Evolutionary conservation across 2,888 invertebrate species (phyloP).

Genomic region (Rhamnusium bicolor): DNA sequence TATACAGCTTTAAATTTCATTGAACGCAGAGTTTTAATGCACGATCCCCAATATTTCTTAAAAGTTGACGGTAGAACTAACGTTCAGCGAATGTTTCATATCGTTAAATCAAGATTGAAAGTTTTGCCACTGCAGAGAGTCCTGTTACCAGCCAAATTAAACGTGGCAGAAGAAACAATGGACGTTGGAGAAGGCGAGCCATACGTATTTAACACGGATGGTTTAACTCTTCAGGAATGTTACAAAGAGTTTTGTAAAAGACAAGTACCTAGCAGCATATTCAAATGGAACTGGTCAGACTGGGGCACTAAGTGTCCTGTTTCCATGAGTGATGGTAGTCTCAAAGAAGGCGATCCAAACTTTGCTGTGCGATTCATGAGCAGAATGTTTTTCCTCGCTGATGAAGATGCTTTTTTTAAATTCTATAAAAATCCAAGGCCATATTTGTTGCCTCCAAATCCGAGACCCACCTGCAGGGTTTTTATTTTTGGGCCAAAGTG

Average conservation of each 20-base stretch:
- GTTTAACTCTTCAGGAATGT: slow-evolving; percentile 61
- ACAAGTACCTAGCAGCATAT: slow-evolving; percentile 63
- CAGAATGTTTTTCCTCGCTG: slow-evolving; percentile 76
- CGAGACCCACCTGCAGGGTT: slow-evolving; percentile 76
- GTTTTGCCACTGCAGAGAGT: slow-evolving; percentile 66
- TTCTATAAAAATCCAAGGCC: slow-evolving; percentile 78
- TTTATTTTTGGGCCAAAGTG: slow-evolving; percentile 76
- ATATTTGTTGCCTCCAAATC: slow-evolving; percentile 74
- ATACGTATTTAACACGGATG: slow-evolving; percentile 42
- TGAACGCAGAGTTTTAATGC: slow-evolving; percentile 73
- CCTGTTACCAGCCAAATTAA: slow-evolving; percentile 64
- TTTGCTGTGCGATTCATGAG: slow-evolving; percentile 76
- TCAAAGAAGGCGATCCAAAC: slow-evolving; percentile 72
- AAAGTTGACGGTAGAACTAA: slow-evolving; percentile 75
- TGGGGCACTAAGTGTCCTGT: slow-evolving; percentile 78
- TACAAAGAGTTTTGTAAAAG: slow-evolving; percentile 62
- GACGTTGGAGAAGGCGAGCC: slow-evolving; percentile 54
- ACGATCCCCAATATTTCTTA: slow-evolving; percentile 74
- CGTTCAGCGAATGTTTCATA: slow-evolving; percentile 72
- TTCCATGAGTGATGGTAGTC: slow-evolving; percentile 74
- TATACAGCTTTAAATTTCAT: slow-evolving; percentile 70
- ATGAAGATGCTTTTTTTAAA: slow-evolving; percentile 71
- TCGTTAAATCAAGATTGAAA: slow-evolving; percentile 70
- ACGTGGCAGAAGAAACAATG: slow-evolving; percentile 39
- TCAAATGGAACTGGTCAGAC: slow-evolving; percentile 73